Evolutionary conservation across 1,140 invertebrate species (phyloP).

Genomic region (Cataglyphis hispanica): DNA sequence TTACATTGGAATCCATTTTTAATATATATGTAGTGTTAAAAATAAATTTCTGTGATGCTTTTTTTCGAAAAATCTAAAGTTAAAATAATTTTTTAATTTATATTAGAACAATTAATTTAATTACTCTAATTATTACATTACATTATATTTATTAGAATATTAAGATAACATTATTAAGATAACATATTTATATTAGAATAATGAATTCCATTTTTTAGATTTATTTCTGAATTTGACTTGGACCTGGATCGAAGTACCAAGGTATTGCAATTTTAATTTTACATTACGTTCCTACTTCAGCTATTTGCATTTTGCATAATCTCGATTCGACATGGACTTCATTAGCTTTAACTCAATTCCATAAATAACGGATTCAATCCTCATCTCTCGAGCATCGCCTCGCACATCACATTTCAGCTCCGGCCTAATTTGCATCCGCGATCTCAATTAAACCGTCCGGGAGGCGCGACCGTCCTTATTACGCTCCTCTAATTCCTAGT

Average conservation of each 20-base stretch:
- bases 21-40: too few species aligned
- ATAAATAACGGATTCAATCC: neutral
- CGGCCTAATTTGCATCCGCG: neutral
- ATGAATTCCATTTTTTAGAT: too few species aligned
- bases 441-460: slow-evolving; percentile 29
- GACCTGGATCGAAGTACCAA: too few species aligned
- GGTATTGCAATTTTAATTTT: neutral
- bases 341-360: neutral
- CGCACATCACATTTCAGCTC: neutral
- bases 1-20: neutral
- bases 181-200: too few species aligned
- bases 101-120: too few species aligned
- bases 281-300: neutral
- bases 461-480: neutral
- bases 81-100: too few species aligned
- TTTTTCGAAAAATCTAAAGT: neutral
- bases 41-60: too few species aligned
- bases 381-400: too few species aligned
- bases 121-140: too few species aligned
- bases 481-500: neutral
- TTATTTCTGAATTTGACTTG: too few species aligned
- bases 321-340: neutral
- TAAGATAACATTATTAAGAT: too few species aligned
- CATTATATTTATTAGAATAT: too few species aligned
- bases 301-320: neutral